These are phyloP conservation scores for Ecdyonurus torrentis DNA, from an alignment of 2,888 invertebrate genomes.

Conservation along the genomic window DNA sequence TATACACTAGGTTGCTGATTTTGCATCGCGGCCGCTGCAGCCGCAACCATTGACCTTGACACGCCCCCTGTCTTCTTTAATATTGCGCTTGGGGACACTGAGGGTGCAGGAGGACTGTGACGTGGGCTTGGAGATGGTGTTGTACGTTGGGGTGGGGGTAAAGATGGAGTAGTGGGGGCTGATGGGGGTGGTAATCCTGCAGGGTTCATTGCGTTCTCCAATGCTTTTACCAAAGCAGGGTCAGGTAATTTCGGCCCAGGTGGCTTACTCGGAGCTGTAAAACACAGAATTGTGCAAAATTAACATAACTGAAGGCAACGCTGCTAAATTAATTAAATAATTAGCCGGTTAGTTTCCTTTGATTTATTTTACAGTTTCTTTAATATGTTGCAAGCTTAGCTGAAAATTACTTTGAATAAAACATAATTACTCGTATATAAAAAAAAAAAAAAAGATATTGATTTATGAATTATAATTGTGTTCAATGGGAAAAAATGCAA, in stretches of 20 bases:
- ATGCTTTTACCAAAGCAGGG: background rate
- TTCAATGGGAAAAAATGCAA: no score
- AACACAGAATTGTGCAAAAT: background rate
- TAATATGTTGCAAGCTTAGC: no score
- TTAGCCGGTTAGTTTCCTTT: no score
- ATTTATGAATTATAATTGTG: no score
- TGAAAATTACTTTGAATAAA: no score
- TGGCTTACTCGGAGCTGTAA: background rate
- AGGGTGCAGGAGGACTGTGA: conserved; percentile 61
- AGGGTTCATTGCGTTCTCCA: conserved; percentile 24
- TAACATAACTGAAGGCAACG: no score
- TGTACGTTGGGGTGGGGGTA: conserved; percentile 15
- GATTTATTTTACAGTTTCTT: no score
- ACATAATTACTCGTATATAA: no score
- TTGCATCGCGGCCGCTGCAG: conserved; percentile 33
- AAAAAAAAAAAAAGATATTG: no score
- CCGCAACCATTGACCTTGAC: background rate
- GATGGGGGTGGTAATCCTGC: conserved; percentile 23
- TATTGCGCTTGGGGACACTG: conserved; percentile 30
- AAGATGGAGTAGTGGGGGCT: conserved; percentile 27
- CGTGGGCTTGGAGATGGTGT: conserved; percentile 17
- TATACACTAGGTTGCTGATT: conserved; percentile 71
- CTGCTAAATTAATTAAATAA: no score
- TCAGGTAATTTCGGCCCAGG: background rate
- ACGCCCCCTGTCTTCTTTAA: conserved; percentile 23